Conservation (phyloP, 2,797 vertebrate genomes). For the Anomalospiza imberbis region DNA sequence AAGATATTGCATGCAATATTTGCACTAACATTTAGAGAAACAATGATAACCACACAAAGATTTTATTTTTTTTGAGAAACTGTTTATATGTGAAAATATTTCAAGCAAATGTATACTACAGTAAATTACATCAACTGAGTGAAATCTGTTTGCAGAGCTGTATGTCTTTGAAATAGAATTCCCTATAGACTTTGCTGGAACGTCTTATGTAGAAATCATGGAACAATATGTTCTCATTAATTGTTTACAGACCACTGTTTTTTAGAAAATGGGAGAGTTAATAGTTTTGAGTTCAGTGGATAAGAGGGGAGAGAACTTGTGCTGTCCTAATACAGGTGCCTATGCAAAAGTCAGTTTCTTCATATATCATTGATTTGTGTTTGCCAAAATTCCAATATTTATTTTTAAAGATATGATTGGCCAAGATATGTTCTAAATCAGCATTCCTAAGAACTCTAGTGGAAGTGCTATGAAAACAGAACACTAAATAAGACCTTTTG, state of each 20-base stretch:
- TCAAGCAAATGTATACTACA: neutral
- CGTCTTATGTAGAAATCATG: neutral
- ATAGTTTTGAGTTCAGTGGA: neutral
- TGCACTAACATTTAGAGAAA: neutral
- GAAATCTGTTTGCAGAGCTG: neutral
- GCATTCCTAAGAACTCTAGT: neutral
- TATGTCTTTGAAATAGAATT: neutral
- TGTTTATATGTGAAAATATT: neutral
- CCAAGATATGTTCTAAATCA: neutral
- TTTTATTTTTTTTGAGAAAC: neutral
- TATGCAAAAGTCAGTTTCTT: neutral
- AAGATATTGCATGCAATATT: neutral
- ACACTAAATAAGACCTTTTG: neutral
- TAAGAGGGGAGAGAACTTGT: neutral
- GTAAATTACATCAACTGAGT: neutral
- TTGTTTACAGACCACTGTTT: neutral
- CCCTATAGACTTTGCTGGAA: neutral
- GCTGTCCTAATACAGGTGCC: neutral
- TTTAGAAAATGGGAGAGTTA: neutral
- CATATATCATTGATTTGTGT: neutral
- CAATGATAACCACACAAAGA: neutral
- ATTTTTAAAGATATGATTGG: neutral
- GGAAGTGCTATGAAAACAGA: neutral
- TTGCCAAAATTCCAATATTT: neutral
- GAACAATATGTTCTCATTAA: neutral